Base-by-base conservation (phyloP, 2,888 invertebrate species). In the Drosophila suboccidentalis region DNA sequence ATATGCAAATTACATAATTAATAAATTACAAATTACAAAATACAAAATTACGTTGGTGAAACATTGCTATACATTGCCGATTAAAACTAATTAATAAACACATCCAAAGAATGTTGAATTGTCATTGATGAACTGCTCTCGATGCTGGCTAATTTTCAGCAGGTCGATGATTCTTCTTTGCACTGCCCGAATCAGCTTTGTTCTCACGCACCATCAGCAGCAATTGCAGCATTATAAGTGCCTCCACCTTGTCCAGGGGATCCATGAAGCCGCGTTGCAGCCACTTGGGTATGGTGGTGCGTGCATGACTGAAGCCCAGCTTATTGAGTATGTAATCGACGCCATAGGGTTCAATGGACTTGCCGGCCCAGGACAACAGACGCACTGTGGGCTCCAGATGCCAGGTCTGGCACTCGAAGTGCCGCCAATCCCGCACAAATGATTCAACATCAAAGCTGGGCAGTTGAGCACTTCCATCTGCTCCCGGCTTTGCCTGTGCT, bases 201-300 rank as follows among this genome's bases (percentile, higher is more conserved):
- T 94, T 93, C 83, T 94, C 94, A 36, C 94, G 94, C 76, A 94
- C 94, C 81, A 94, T 93, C 60, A 93, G 92, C 55, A 97, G 94
- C 92, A 97, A 95, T 78, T 95, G 94, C 78, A 96, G 93, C 91
- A 97, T 95, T 79, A 97, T 94, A 13, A 97, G 94, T 11, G 98
- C 96, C 69, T 98, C 94, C 66, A 99, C 95, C 92, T 97, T 97
- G 93, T 99, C 99, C 60, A 99, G 93, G 0, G 99, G 98, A 94
- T 99, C 99, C 95, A 99, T 97, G 87, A 98, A 97, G 13, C 99
- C 99, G 61, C 99, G 95, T 93, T 99, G 99, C 94, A 99, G 95
- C 98, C 99, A 99, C 93, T 99, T 99, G 65, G 99, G 99, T 91
- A 99, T 99, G 63, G 99, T 99, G 79, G 97, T 98, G 78, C 99